Evolutionary conservation across 2,113 vertebrate genomes (phyloP), one percentile per base, ranked within the genome.

Genomic region (Nipponia nippon): DNA sequence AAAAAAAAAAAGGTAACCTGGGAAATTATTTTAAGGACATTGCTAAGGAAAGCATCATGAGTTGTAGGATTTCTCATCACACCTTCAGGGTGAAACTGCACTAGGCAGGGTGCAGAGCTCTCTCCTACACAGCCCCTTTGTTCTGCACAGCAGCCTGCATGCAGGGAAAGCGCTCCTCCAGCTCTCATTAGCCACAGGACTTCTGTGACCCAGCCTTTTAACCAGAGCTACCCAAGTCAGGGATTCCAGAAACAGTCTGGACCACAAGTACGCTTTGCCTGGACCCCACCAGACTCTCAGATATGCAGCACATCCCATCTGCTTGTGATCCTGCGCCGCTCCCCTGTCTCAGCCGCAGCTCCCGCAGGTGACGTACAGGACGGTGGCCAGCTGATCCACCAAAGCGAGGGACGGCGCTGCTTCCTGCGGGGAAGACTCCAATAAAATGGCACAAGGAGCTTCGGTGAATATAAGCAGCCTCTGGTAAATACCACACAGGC

Each of bases 401-500:
- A 7, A 44, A 79, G 8, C 0, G 0, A 83, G 40, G 65, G 38
- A 66, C 85, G 61, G 46, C 1, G 0, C 16, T 27, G 66, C 55
- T 83, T 55, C 53, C 69, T 63, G n/a, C 69, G 25, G 58, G 71
- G n/a, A 1, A 55, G n/a, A 12, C 55, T 34, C 47, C 93, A 87
- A 4, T 26, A 13, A n/a, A 66, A 20, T 22, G 9, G 27, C 83
- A 58, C 50, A 75, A 36, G 59, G 72, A 96, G 67, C 55, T 67
- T 81, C 72, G 84, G 63, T 32, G 83, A 81, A 50, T 7, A n/a
- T 3, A 40, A 83, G 59, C 47, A 87, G 87, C 89, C 91, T 79
- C 87, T 87, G 91, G 84, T 94, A 96, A 96, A 96, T 13, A 80
- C 82, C 36, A 78, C 93, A 94, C 96, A 95, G 87, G 80, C 95